These are phyloP conservation scores for Rhipidura dahli DNA, from an alignment of 2,113 vertebrate genomes.

Conservation along the genomic window DNA sequence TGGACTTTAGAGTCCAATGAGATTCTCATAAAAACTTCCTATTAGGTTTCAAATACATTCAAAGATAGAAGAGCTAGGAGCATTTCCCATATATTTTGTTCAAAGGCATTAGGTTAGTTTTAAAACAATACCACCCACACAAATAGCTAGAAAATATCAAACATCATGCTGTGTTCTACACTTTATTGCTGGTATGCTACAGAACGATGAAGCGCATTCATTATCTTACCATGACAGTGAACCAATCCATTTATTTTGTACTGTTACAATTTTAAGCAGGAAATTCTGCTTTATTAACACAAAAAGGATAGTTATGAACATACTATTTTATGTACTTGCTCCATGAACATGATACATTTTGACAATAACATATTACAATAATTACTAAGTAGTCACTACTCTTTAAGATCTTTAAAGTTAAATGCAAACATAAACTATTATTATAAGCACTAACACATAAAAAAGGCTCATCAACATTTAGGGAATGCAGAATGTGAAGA, in stretches of 20 bases:
- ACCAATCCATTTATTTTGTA: not conserved
- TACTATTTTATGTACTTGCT: not conserved
- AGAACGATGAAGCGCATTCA: not conserved
- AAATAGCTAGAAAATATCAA: not conserved
- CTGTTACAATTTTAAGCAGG: not conserved
- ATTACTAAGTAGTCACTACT: not conserved
- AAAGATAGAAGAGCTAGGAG: not conserved
- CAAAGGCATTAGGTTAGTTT: not conserved
- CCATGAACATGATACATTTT: not conserved
- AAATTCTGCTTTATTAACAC: not conserved
- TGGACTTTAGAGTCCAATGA: not conserved
- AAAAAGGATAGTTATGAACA: not conserved
- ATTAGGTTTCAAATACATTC: not conserved
- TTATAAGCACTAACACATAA: not conserved
- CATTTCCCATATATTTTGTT: not conserved
- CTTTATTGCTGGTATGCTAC: not conserved
- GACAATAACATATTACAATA: not conserved
- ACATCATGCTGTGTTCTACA: not conserved
- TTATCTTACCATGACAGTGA: not conserved
- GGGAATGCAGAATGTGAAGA: not conserved
- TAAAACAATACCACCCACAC: not conserved
- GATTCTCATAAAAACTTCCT: not conserved
- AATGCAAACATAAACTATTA: not conserved
- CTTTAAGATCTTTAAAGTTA: not conserved
- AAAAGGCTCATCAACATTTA: not conserved